Conservation (phyloP, 2,888 invertebrate species). For the Phymatocera aterrima region DNA sequence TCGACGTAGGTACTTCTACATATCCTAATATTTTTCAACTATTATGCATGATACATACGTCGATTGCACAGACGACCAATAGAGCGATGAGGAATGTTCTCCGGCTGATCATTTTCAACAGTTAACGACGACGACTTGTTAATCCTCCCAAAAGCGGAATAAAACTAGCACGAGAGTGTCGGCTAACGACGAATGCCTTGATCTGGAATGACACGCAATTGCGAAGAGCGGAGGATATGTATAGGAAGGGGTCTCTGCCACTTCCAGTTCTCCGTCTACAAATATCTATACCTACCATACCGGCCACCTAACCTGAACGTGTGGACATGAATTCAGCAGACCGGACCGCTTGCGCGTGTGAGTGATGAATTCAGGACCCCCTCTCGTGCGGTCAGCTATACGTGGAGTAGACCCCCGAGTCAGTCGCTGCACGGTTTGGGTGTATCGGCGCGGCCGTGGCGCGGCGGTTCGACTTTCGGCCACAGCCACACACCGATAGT, state of each 20-base stretch:
- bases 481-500: background rate
- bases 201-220: constrained; percentile 30
- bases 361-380: background rate
- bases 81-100: constrained; percentile 25
- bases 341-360: background rate
- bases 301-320: no score
- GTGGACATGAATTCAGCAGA: background rate
- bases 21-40: background rate
- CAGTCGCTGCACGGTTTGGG: no score
- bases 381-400: no score
- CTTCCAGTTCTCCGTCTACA: background rate
- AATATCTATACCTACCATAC: background rate
- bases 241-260: background rate
- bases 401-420: constrained; percentile 3
- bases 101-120: constrained; percentile 9
- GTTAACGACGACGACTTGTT: background rate
- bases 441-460: no score
- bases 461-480: no score
- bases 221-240: background rate
- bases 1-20: no score
- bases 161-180: background rate
- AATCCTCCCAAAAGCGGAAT: background rate
- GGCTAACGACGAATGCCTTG: constrained; percentile 15
- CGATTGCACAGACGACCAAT: constrained; percentile 28
- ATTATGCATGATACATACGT: constrained; percentile 18